phyloP scores from a whole-genome alignment of 2,113 vertebrate species.

The Grammomys surdaster region DNA sequence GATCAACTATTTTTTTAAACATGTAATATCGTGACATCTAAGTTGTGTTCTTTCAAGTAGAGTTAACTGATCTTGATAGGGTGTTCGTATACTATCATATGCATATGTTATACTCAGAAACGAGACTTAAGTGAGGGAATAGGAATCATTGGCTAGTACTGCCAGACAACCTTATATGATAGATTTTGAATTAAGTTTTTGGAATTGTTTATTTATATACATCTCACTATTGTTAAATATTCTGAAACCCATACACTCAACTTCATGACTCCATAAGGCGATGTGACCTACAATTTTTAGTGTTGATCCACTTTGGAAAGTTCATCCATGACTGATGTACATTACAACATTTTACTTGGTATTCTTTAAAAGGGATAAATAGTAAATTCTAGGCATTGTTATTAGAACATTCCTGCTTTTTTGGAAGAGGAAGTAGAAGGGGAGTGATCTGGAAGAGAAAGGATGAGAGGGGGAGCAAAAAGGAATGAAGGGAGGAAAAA shows the following conservation, averaged over 20 bases:
- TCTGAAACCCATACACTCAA: neutral
- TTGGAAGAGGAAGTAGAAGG: neutral
- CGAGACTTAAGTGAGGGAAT: neutral
- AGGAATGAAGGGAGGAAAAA: neutral
- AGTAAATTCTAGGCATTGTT: neutral
- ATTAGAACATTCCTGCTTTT: neutral
- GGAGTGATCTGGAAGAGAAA: neutral
- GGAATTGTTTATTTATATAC: neutral
- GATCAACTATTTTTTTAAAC: neutral
- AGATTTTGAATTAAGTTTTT: neutral
- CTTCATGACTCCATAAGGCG: too few relatives aligned
- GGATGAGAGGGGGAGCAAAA: fast-evolving
- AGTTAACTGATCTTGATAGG: neutral
- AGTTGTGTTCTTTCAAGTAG: too few relatives aligned
- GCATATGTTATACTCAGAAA: neutral
- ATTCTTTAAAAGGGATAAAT: too few relatives aligned
- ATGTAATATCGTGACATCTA: neutral
- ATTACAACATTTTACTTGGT: neutral
- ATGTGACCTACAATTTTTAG: neutral
- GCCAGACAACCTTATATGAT: neutral
- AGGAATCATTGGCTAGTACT: neutral
- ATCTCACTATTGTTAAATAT: neutral
- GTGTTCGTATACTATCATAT: fast-evolving
- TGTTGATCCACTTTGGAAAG: neutral
- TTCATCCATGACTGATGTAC: neutral